Conservation (phyloP, 2,797 vertebrate species). For the Scomberomorus guttatus region DNA sequence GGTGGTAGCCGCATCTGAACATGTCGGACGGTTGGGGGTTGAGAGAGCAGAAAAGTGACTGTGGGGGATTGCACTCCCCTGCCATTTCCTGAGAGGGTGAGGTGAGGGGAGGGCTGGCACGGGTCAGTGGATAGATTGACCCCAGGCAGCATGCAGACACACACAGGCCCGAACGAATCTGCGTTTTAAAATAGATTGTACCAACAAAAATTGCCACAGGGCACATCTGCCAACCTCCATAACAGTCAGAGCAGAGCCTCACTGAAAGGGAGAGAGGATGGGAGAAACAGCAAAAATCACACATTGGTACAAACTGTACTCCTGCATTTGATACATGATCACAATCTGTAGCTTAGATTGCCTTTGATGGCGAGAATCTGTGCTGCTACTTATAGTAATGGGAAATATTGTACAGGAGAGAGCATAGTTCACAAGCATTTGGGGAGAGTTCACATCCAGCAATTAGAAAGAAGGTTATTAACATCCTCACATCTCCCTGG, state of each 20-base stretch:
- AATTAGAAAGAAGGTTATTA: neutral
- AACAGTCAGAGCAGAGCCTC: constrained; percentile 65
- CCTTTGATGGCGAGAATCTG: constrained; percentile 14
- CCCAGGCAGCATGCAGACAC: constrained; percentile 72
- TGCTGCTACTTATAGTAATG: constrained; percentile 4
- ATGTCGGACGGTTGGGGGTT: constrained; percentile 35
- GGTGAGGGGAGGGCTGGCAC: constrained; percentile 72
- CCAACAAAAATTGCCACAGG: constrained; percentile 56
- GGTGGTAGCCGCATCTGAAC: constrained; percentile 58
- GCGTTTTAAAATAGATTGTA: constrained; percentile 78
- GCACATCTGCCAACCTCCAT: constrained; percentile 71
- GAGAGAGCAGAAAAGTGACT: constrained; percentile 60
- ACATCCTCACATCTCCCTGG: constrained; percentile 12
- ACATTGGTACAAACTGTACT: constrained; percentile 55
- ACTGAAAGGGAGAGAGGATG: constrained; percentile 46
- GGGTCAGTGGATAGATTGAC: constrained; percentile 70
- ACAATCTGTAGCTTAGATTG: constrained; percentile 5
- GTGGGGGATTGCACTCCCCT: constrained; percentile 59
- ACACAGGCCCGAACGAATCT: constrained; percentile 64
- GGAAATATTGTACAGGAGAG: constrained; percentile 19
- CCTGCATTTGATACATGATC: constrained; percentile 30
- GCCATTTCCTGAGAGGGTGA: constrained; percentile 70
- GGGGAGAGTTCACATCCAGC: constrained; percentile 4
- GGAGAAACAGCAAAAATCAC: constrained; percentile 50
- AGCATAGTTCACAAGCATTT: constrained; percentile 19